A percentile compares a stretch with the other conserved stretches of the same genome.
Conservation (phyloP, 53 echinoderm and acorn worm species). For the Holothuria scabra region DNA sequence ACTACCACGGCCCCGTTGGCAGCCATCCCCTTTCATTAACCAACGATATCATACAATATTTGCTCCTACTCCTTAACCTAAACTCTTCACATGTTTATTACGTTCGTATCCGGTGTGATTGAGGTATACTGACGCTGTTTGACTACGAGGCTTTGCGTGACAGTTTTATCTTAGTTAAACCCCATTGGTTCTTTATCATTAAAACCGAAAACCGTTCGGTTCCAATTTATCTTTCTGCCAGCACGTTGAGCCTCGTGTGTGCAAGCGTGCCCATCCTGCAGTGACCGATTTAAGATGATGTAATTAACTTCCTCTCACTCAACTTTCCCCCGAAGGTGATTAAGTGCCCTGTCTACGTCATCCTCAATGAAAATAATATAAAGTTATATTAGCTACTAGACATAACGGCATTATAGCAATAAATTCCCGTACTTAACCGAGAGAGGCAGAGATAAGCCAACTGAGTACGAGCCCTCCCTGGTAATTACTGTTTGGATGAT, state of each 20-base stretch:
- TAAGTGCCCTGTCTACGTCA: not conserved
- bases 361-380: slow-evolving; percentile 16
- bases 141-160: too few relatives aligned
- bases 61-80: too few relatives aligned
- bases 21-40: too few relatives aligned
- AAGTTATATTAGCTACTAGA: slow-evolving; percentile 24
- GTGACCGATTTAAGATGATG: slow-evolving; percentile 33
- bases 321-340: slow-evolving; percentile 21
- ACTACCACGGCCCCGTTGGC: too few relatives aligned
- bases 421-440: slow-evolving; percentile 36
- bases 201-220: not conserved
- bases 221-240: not conserved
- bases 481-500: slow-evolving; percentile 2
- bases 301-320: slow-evolving; percentile 23
- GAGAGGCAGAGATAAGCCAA: not conserved
- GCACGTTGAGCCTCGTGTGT: not conserved
- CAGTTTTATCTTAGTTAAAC: too few relatives aligned
- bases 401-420: slow-evolving; percentile 13
- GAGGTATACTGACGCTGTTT: too few relatives aligned
- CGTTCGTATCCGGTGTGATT: too few relatives aligned
- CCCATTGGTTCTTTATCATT: too few relatives aligned
- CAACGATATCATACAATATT: too few relatives aligned
- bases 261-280: not conserved
- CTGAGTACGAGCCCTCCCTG: not conserved
- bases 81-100: too few relatives aligned